A percentile compares a stretch with the other conserved stretches of the same genome.
phyloP scores from a whole-genome alignment of 2,797 vertebrate species.

The Scyliorhinus canicula region DNA sequence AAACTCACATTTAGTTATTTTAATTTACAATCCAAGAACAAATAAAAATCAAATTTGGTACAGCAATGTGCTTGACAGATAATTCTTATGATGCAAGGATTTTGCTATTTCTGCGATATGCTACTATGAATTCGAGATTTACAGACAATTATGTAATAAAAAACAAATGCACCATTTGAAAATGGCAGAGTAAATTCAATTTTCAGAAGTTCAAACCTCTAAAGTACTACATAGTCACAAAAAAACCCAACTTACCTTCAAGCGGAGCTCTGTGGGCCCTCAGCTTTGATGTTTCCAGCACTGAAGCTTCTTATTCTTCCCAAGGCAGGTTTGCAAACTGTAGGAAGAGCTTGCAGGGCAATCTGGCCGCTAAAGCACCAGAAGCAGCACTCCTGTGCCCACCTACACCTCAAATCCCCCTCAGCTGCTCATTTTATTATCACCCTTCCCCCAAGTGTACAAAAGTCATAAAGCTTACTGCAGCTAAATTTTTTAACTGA shows the following conservation, averaged over 20 bases:
- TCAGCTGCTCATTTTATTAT: slow-evolving; percentile 85
- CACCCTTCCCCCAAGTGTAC: slow-evolving; percentile 55
- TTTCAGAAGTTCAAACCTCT: background rate
- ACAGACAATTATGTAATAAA: background rate
- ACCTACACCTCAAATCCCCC: slow-evolving; percentile 63
- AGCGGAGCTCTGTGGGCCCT: slow-evolving; percentile 89
- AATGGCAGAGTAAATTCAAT: background rate
- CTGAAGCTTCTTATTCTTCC: slow-evolving; percentile 44
- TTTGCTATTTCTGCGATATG: background rate
- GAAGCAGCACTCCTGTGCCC: slow-evolving; percentile 78
- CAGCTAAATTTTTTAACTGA: slow-evolving; percentile 59
- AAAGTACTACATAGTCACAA: background rate
- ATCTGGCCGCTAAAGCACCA: slow-evolving; percentile 59
- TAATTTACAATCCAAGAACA: background rate
- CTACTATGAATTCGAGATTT: background rate
- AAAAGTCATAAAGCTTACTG: slow-evolving; percentile 58
- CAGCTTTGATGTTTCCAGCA: slow-evolving; percentile 54
- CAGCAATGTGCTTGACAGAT: background rate
- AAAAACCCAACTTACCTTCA: slow-evolving; percentile 55
- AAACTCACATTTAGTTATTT: background rate
- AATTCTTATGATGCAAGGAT: background rate
- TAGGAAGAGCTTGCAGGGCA: slow-evolving; percentile 41
- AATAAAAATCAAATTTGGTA: background rate
- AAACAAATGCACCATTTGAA: slow-evolving; percentile 17
- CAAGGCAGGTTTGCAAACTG: slow-evolving; percentile 50